phyloP scores from a whole-genome alignment of 2,113 vertebrate species.

The Okapia johnstoni region DNA sequence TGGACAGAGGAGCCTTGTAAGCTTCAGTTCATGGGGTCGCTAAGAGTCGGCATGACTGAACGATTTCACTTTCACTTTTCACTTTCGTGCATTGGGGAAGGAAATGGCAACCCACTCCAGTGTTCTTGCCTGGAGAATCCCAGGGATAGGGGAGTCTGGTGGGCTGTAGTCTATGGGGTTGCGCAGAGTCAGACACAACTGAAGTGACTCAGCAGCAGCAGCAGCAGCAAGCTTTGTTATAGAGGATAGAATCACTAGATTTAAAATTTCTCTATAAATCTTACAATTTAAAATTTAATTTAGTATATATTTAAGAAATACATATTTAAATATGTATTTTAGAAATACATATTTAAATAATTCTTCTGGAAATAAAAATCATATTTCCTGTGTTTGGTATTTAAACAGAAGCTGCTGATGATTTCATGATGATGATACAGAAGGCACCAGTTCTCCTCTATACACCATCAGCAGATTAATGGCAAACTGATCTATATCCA shows the following conservation, averaged over 20 bases:
- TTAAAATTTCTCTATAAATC: constrained; percentile 30
- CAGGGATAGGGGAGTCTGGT: no score
- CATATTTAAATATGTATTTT: not conserved
- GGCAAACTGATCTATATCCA: not conserved
- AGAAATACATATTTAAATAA: not conserved
- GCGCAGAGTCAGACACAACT: no score
- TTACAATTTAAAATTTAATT: not conserved
- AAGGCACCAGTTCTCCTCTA: not conserved
- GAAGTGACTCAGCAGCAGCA: no score
- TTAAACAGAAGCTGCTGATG: not conserved
- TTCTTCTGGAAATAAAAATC: not conserved
- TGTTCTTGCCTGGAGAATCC: no score
- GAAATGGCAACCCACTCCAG: no score
- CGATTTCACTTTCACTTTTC: no score
- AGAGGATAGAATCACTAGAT: not conserved
- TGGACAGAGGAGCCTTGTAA: no score
- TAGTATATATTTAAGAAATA: not conserved
- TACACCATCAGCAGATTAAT: not conserved
- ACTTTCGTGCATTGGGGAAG: no score
- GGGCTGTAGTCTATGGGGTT: no score
- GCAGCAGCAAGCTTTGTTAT: not conserved
- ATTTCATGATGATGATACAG: not conserved
- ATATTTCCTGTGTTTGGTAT: not conserved
- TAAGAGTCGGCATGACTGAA: no score
- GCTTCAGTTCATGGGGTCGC: no score